Conservation (phyloP, 2,888 invertebrate species). For the Priocnemis perturbator region DNA sequence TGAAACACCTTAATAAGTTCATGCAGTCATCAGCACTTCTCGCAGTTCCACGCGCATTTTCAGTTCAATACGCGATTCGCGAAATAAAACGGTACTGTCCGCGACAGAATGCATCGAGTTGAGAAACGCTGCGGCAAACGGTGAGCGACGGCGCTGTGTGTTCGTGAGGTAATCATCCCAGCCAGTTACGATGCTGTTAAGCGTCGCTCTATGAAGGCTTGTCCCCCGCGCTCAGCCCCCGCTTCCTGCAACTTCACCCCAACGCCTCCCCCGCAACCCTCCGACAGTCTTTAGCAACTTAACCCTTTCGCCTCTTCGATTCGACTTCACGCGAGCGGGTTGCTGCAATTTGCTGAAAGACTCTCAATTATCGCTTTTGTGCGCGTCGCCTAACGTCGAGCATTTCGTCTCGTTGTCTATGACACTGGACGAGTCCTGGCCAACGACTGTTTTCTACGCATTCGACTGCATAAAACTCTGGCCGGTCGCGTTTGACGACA, state of each 20-base stretch:
- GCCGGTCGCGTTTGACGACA: too few species aligned
- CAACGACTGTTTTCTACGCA: too few species aligned
- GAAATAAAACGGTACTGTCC: too few species aligned
- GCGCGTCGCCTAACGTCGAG: too few species aligned
- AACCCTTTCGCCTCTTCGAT: slow-evolving; percentile 5
- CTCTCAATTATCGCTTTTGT: not conserved
- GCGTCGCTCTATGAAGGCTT: slow-evolving; percentile 50
- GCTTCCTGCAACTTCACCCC: not conserved
- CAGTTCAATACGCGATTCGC: too few species aligned
- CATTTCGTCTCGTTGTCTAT: too few species aligned
- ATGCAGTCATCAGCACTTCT: too few species aligned
- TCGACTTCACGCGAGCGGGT: not conserved
- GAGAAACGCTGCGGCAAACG: not conserved
- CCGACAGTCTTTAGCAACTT: slow-evolving; percentile 4
- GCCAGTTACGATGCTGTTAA: slow-evolving; percentile 60
- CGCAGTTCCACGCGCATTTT: too few species aligned
- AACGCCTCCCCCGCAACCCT: not conserved
- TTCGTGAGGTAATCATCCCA: slow-evolving; percentile 55
- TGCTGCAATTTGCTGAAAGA: not conserved
- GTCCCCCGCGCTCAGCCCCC: slow-evolving; percentile 13
- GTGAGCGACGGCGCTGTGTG: slow-evolving; percentile 17
- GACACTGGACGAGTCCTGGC: too few species aligned
- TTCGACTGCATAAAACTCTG: too few species aligned
- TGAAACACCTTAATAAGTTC: too few species aligned
- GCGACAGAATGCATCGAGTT: too few species aligned